Conservation (phyloP, 2,797 vertebrate genomes). For the Florisuga fusca region DNA sequence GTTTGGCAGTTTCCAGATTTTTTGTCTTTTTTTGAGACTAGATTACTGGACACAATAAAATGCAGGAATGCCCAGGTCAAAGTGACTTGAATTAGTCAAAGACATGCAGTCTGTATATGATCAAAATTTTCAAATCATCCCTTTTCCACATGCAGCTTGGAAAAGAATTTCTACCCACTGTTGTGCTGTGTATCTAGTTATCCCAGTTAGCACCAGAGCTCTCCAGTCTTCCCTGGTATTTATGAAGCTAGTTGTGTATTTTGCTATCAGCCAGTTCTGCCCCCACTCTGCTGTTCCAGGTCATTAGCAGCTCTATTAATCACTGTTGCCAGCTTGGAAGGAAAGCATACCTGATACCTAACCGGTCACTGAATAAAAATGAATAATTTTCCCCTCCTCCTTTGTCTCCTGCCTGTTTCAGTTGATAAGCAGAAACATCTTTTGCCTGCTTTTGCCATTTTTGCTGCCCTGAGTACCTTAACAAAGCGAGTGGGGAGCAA, state of each 20-base stretch:
- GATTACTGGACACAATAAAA: background rate
- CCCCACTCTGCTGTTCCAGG: background rate
- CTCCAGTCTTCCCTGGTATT: background rate
- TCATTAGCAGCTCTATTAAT: slow-evolving; percentile 14
- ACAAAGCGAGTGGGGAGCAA: background rate
- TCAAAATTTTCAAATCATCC: background rate
- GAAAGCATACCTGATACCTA: background rate
- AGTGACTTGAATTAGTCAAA: background rate
- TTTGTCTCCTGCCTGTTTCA: background rate
- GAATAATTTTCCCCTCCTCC: background rate
- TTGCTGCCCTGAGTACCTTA: background rate
- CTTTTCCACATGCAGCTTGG: background rate
- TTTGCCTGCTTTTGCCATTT: background rate
- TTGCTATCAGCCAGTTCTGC: background rate
- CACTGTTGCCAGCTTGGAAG: background rate
- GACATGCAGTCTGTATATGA: accelerated
- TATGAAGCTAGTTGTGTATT: background rate
- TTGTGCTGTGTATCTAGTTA: background rate
- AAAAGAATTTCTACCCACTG: background rate
- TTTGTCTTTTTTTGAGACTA: background rate
- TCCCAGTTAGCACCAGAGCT: background rate
- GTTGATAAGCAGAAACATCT: slow-evolving; percentile 1
- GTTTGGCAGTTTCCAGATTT: background rate
- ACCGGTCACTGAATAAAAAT: background rate
- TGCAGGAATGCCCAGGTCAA: background rate